Evolutionary conservation across 1,140 invertebrate species (phyloP).

Genomic region (Temnothorax longispinosus): DNA sequence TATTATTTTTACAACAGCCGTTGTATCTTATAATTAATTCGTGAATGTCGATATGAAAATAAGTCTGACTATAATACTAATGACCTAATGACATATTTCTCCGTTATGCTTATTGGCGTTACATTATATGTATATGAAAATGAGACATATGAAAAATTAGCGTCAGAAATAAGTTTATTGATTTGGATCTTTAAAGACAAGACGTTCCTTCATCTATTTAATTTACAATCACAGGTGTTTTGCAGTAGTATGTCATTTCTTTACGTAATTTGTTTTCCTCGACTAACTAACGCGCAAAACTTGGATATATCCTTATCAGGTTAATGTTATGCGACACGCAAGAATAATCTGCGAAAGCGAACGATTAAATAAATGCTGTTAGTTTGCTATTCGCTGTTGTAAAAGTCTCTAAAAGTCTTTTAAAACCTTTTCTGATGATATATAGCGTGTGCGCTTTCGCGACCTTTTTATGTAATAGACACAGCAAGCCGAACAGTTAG

Average conservation of each 20-base stretch:
- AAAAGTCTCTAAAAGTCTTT: conserved; percentile 24
- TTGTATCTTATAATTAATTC: neutral
- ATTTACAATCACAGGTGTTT: neutral
- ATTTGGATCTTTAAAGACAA: neutral
- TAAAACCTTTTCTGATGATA: conserved; percentile 8
- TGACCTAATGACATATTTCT: neutral
- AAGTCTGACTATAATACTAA: neutral
- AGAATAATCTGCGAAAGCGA: conserved; percentile 42
- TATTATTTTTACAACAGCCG: neutral
- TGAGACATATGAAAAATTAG: neutral
- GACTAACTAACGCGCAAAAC: neutral
- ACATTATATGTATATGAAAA: neutral
- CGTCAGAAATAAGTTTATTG: neutral
- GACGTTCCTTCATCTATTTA: neutral
- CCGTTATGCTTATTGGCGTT: neutral
- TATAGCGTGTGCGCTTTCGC: neutral
- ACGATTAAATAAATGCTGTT: conserved; percentile 22
- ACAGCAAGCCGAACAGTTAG: neutral
- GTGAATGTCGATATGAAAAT: neutral
- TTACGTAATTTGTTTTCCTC: conserved; percentile 12
- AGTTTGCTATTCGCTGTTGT: conserved; percentile 13
- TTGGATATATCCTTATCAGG: neutral
- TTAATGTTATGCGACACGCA: conserved; percentile 32
- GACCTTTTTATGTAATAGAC: conserved; percentile 20
- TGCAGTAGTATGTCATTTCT: neutral